phyloP scores from a whole-genome alignment of 2,113 vertebrate genomes.

The Philantomba maxwellii region DNA sequence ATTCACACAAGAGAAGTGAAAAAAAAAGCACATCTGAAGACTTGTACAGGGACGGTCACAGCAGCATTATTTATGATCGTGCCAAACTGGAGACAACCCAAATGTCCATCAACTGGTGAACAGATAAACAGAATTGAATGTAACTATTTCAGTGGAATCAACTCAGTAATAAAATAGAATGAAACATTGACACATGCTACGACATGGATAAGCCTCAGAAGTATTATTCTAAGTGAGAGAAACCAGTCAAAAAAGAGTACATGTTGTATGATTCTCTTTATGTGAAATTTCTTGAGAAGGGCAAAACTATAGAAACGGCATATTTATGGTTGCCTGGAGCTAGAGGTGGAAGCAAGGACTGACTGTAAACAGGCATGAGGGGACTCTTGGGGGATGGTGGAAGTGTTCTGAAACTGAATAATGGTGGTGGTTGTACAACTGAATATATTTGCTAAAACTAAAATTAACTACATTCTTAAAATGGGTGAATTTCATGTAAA shows the following conservation, averaged over 20 bases:
- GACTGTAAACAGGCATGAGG: neutral
- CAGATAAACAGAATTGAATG: neutral
- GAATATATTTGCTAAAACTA: neutral
- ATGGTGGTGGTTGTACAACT: neutral
- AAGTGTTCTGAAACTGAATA: neutral
- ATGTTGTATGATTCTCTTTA: neutral
- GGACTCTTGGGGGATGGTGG: neutral
- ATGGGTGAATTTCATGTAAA: neutral
- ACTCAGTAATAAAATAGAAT: neutral
- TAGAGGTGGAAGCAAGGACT: neutral
- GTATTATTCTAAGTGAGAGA: neutral
- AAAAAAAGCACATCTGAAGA: too few relatives aligned
- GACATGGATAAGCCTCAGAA: neutral
- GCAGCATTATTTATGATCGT: neutral
- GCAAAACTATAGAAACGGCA: neutral
- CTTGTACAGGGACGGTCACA: neutral
- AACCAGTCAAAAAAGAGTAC: neutral
- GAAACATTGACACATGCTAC: neutral
- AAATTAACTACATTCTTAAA: neutral
- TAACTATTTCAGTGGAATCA: neutral
- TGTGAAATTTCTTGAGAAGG: constrained; percentile 2
- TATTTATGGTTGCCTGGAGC: neutral
- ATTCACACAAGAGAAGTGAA: neutral
- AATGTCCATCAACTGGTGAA: neutral
- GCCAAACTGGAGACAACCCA: neutral